Evolutionary conservation across 2,888 invertebrate species (phyloP).

Genomic region (Sesia apiformis): DNA sequence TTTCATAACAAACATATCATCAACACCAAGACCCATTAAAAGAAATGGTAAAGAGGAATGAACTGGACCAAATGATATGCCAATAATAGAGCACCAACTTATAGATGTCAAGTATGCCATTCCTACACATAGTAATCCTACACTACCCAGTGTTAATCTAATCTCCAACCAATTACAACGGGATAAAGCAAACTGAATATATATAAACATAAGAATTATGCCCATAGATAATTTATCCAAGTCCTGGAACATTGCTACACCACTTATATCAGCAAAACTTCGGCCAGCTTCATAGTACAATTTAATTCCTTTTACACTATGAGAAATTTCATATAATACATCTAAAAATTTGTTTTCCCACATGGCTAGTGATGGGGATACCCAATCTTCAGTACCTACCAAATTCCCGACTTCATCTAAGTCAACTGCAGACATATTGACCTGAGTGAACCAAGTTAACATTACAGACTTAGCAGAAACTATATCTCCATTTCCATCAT

Average conservation of each 20-base stretch:
- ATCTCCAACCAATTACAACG: constrained; percentile 84
- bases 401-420: constrained; percentile 79
- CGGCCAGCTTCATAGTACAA: constrained; percentile 76
- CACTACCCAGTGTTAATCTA: constrained; percentile 77
- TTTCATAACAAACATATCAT: constrained; percentile 90
- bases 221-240: constrained; percentile 80
- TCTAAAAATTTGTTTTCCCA: constrained; percentile 78
- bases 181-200: constrained; percentile 82
- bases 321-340: constrained; percentile 43
- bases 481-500: constrained; percentile 76
- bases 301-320: constrained; percentile 39
- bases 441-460: constrained; percentile 77
- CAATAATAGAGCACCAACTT: constrained; percentile 81
- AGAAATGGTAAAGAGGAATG: constrained; percentile 88
- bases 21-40: constrained; percentile 86
- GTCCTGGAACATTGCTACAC: constrained; percentile 81
- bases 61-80: constrained; percentile 85
- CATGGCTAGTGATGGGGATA: constrained; percentile 69
- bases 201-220: constrained; percentile 81
- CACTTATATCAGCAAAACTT: constrained; percentile 85
- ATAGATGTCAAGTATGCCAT: constrained; percentile 82
- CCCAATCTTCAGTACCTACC: constrained; percentile 85
- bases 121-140: constrained; percentile 82
- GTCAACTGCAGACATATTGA: constrained; percentile 80
- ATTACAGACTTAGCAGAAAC: constrained; percentile 77